Evolutionary conservation across 2,113 vertebrate species (phyloP).

Genomic region (Cricetomys ansorgei): DNA sequence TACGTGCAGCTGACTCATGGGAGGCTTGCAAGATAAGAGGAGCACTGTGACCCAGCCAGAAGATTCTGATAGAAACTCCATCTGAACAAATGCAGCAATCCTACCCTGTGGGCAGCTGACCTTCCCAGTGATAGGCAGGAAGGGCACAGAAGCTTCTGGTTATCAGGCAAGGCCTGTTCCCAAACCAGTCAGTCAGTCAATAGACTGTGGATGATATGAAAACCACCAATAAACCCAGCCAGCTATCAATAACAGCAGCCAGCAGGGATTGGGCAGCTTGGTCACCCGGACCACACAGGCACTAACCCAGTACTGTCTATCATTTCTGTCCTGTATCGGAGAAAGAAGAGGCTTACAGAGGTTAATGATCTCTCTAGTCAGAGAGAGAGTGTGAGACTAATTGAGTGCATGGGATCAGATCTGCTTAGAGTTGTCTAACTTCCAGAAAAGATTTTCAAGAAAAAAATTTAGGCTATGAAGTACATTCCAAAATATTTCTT

Average conservation of each 20-base stretch:
- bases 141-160: background rate
- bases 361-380: background rate
- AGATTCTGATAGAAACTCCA: background rate
- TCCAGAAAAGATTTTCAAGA: background rate
- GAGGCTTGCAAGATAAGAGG: background rate
- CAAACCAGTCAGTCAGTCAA: background rate
- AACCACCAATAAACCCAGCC: background rate
- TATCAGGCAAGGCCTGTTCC: background rate
- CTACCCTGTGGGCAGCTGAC: background rate
- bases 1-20: background rate
- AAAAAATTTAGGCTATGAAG: background rate
- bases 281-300: rapidly evolving
- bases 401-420: background rate
- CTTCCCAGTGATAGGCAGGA: background rate
- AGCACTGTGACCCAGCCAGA: rapidly evolving
- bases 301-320: no score
- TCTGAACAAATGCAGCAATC: background rate
- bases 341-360: background rate
- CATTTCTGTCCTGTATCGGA: background rate
- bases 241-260: background rate
- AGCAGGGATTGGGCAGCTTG: no score
- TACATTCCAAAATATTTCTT: background rate
- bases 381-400: background rate
- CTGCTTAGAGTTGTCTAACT: background rate
- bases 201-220: background rate